phyloP scores from a whole-genome alignment of 1,140 invertebrate species.

The Zaprionus inermis region DNA sequence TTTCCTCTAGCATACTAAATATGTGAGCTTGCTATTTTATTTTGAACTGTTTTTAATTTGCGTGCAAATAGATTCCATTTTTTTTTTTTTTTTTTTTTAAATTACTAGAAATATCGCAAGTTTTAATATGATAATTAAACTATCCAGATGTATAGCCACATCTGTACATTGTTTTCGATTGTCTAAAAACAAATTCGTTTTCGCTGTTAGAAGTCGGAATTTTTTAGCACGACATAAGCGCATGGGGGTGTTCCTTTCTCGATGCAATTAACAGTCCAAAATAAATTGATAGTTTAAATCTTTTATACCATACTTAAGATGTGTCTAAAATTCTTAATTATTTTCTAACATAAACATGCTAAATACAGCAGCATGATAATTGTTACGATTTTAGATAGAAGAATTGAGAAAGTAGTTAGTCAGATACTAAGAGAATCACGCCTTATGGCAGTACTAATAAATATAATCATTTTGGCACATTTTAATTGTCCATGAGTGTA shows the following conservation, averaged over 20 bases:
- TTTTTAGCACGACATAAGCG: neutral
- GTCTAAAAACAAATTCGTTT: neutral
- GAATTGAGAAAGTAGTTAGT: neutral
- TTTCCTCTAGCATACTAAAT: neutral
- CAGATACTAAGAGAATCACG: neutral
- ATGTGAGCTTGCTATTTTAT: neutral
- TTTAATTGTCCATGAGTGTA: neutral
- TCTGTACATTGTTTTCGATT: constrained; percentile 1
- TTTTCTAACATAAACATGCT: neutral
- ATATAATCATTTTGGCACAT: neutral
- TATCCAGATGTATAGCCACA: constrained; percentile 3
- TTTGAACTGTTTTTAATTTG: constrained; percentile 10
- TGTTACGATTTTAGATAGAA: neutral
- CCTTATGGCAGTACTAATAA: neutral
- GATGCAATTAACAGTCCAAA: too few relatives aligned
- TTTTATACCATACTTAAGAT: too few relatives aligned
- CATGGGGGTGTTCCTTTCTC: neutral
- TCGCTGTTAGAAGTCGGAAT: neutral
- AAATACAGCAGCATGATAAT: neutral
- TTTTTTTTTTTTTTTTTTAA: neutral
- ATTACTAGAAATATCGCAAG: neutral
- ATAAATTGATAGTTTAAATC: too few relatives aligned
- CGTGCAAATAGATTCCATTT: neutral
- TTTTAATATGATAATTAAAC: constrained; percentile 1
- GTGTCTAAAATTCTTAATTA: neutral